Percentiles rank a stretch among this genome's conserved stretches.
Conservation (phyloP, 2,113 vertebrate genomes). For the Engraulis encrasicolus region DNA sequence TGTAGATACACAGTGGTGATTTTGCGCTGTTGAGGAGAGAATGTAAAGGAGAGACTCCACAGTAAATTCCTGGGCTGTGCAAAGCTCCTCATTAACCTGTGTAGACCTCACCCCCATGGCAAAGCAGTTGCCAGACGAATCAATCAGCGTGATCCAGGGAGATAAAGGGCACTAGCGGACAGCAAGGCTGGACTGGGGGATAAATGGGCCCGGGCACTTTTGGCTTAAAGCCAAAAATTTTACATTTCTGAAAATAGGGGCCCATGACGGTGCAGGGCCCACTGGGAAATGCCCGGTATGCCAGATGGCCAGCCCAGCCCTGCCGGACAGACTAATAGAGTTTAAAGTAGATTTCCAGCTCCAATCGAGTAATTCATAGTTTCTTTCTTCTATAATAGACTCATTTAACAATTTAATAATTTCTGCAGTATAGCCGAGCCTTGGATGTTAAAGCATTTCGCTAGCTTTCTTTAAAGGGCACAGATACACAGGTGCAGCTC, state of each 20-base stretch:
- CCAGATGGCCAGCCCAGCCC: too few species aligned
- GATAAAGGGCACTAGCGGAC: conserved; percentile 69
- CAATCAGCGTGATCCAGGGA: conserved; percentile 66
- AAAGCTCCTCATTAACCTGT: conserved; percentile 74
- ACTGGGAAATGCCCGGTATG: too few species aligned
- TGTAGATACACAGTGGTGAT: not conserved
- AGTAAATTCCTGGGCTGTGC: conserved; percentile 20
- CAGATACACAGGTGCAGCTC: too few species aligned
- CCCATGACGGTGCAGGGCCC: too few species aligned
- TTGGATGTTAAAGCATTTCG: not conserved
- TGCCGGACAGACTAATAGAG: conserved; percentile 65
- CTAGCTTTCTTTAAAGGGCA: not conserved
- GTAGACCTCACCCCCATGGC: conserved; percentile 55
- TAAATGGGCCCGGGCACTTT: too few species aligned
- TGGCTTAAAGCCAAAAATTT: too few species aligned
- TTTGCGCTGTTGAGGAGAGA: not conserved
- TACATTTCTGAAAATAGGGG: too few species aligned
- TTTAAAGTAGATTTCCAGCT: conserved; percentile 72
- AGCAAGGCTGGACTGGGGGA: too few species aligned
- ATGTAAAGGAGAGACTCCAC: not conserved
- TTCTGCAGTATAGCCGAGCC: not conserved
- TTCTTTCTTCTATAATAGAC: not conserved
- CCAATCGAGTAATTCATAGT: conserved; percentile 12
- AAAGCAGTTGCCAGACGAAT: conserved; percentile 64
- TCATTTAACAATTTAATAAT: not conserved